These are phyloP conservation scores for Phrynosoma blainvillii DNA, from an alignment of 2,113 vertebrate species.

Conservation along the genomic window DNA sequence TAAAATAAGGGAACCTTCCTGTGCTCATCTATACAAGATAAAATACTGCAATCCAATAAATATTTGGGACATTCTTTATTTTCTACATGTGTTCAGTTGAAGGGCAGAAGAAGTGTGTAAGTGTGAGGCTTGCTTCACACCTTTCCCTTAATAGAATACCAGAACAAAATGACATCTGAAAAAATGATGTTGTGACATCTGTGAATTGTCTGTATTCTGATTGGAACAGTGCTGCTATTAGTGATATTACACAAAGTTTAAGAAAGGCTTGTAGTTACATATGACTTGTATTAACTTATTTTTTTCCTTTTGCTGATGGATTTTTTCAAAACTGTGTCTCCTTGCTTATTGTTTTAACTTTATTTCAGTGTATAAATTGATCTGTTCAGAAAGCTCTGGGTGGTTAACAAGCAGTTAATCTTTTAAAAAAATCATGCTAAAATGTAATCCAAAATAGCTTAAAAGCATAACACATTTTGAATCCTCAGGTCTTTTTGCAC, in stretches of 20 bases:
- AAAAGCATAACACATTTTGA: neutral
- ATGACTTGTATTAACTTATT: neutral
- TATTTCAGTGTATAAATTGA: neutral
- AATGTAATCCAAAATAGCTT: neutral
- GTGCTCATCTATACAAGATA: too few species aligned
- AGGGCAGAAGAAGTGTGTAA: neutral
- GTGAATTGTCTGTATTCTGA: too few species aligned
- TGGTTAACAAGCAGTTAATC: neutral
- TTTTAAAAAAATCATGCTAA: neutral
- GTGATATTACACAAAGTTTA: neutral
- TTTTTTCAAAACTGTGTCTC: neutral
- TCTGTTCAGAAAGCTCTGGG: too few species aligned
- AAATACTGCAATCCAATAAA: neutral
- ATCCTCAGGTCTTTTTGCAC: neutral
- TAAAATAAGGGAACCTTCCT: neutral
- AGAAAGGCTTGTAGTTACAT: neutral
- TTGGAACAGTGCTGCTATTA: neutral
- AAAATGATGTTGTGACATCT: too few species aligned
- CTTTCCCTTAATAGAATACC: too few species aligned
- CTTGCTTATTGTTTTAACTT: neutral
- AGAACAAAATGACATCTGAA: too few species aligned
- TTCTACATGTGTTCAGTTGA: neutral
- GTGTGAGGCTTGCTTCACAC: neutral
- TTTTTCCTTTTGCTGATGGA: neutral
- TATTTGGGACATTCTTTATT: neutral